phyloP scores from a whole-genome alignment of 2,797 vertebrate genomes.

The Periparus ater region DNA sequence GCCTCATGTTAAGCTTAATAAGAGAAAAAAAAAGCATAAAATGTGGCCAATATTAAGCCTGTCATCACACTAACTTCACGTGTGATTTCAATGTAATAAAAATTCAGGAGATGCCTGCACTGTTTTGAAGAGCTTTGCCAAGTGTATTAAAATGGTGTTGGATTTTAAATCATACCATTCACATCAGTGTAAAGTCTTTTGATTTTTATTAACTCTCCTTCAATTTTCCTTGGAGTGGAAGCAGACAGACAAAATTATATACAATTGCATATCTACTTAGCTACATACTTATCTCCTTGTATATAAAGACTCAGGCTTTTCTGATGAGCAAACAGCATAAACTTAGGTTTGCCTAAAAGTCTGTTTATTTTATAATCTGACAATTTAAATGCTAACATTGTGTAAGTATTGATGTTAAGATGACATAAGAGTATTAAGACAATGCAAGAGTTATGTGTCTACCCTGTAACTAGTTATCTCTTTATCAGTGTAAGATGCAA shows the following conservation, averaged over 20 bases:
- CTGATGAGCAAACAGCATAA: neutral
- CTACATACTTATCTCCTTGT: neutral
- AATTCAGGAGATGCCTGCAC: neutral
- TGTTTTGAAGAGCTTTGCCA: neutral
- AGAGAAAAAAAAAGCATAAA: neutral
- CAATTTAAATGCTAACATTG: neutral
- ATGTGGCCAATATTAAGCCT: neutral
- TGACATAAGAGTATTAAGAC: no score
- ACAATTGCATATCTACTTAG: neutral
- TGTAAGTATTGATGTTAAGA: neutral
- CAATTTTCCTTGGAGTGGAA: neutral
- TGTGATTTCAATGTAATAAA: neutral
- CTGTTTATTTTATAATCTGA: neutral
- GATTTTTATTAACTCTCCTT: neutral
- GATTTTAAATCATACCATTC: neutral
- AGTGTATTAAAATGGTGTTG: neutral
- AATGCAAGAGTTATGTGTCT: neutral
- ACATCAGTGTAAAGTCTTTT: neutral
- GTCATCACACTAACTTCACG: neutral
- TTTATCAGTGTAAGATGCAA: neutral
- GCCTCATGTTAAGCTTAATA: constrained; percentile 9
- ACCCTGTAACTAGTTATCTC: neutral
- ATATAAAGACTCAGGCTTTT: neutral
- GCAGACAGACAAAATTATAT: neutral
- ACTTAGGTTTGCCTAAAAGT: neutral